Base-by-base conservation (phyloP, 2,797 vertebrate genomes). In the Anomalospiza imberbis region DNA sequence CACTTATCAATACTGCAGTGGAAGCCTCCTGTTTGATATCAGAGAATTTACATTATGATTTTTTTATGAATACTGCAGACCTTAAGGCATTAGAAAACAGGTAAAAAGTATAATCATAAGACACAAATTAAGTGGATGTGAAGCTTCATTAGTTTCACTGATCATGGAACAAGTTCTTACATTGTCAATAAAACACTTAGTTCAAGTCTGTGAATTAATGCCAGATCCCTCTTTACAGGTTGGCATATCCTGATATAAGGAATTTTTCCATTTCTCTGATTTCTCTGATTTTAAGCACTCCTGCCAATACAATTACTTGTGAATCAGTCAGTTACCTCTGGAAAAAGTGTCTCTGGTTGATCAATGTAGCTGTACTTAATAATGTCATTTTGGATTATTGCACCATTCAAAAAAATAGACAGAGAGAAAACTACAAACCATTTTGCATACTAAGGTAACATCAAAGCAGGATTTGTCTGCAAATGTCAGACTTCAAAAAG, bases 401-500 rank as follows among this genome's bases (percentile, higher is more conserved):
- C 9, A 38, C 29, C 12, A 5, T 71, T 78, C 57, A 58, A 66
- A 71, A 72, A 74, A 72, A 17, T 9, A 63, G 13, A 61, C 3
- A 48, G 44, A 26, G 24, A 42, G 31, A 77, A 95, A 91, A 26
- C 20, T 84, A 73, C 70, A 89, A 92, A 84, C 32, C 16, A 21
- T 83, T 91, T 75, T 61, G 44, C 57, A 57, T 70, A 29, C 26
- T 80, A 65, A 85, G 38, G 70, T 85, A 92, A 92, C n/a, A 57
- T 79, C 63, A 94, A 68, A 94, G 45, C 19, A 71, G 47, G 47
- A 74, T 87, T 82, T 89, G 38, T 76, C 68, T 87, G 44, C 47
- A 93, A 86, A 86, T 45, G 40, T 89, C 85, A 90, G 57, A 76
- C 71, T 91, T 94, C 57, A 79, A 57, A 88, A 85, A 91, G 61